phyloP scores from a whole-genome alignment of 2,888 invertebrate genomes.

The Melieria picta region DNA sequence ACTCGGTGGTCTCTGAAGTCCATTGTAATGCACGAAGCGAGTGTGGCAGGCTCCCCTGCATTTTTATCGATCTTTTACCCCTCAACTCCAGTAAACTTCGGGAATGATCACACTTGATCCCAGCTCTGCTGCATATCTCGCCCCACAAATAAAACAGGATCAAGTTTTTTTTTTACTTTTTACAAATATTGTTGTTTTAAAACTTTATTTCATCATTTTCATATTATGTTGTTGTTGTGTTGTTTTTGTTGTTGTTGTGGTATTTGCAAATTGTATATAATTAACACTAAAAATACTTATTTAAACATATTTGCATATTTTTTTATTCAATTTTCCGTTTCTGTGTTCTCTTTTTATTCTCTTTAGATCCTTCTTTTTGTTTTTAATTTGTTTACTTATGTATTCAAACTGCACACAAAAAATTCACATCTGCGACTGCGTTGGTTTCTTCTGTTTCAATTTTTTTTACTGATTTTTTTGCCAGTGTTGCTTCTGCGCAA shows the following conservation, averaged over 20 bases:
- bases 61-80: too few relatives aligned
- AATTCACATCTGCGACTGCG: constrained; percentile 10
- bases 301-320: constrained; percentile 55
- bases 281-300: constrained; percentile 65
- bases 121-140: too few relatives aligned
- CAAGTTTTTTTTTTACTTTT: constrained; percentile 53
- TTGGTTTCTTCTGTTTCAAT: too few relatives aligned
- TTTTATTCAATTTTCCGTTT: constrained; percentile 31
- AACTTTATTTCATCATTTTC: constrained; percentile 57
- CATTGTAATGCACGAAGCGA: too few relatives aligned
- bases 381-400: constrained; percentile 24
- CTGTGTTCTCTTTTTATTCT: constrained; percentile 14
- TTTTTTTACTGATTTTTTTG: too few relatives aligned
- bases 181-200: constrained; percentile 64
- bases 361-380: constrained; percentile 15
- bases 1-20: too few relatives aligned
- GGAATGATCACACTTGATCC: too few relatives aligned
- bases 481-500: too few relatives aligned
- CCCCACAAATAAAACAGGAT: constrained; percentile 10
- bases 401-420: constrained; percentile 16
- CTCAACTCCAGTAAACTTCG: too few relatives aligned
- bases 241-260: constrained; percentile 49
- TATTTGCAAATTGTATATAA: constrained; percentile 63
- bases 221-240: constrained; percentile 33
- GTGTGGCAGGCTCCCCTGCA: too few relatives aligned